These are phyloP conservation scores for Colletes collaris DNA, from an alignment of 2,888 invertebrate species.

Conservation along the genomic window DNA sequence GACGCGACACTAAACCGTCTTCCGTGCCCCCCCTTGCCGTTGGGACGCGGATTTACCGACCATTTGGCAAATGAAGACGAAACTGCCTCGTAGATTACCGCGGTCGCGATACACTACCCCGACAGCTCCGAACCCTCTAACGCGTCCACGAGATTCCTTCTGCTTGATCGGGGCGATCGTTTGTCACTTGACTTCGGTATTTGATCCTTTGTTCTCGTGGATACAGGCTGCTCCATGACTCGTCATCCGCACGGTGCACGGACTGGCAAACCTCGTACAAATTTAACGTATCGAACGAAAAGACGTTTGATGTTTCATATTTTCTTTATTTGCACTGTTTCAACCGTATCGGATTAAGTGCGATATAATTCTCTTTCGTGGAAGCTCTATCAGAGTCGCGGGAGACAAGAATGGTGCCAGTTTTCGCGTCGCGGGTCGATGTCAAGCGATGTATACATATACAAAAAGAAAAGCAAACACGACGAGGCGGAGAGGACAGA, in stretches of 20 bases:
- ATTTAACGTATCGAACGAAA: too few species aligned
- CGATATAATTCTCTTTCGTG: too few species aligned
- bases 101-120: constrained; percentile 53
- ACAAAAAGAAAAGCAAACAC: neutral
- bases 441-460: neutral
- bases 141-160: constrained; percentile 20
- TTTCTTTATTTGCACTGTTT: too few species aligned
- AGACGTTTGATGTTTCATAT: too few species aligned
- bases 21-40: constrained; percentile 50
- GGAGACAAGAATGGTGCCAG: neutral
- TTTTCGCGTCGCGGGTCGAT: neutral
- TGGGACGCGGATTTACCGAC: constrained; percentile 71
- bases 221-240: neutral
- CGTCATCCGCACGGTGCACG: too few species aligned
- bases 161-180: constrained; percentile 33
- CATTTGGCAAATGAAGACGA: constrained; percentile 77
- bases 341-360: too few species aligned
- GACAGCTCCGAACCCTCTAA: constrained; percentile 33
- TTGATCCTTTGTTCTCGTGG: constrained; percentile 1
- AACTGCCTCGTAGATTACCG: constrained; percentile 73
- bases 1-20: constrained; percentile 59
- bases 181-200: constrained; percentile 12
- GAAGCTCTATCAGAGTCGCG: neutral
- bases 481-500: neutral
- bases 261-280: too few species aligned